Evolutionary conservation across 2,888 invertebrate species (phyloP), one percentile per base, ranked within the genome.

Genomic region (Bimastos eiseni): DNA sequence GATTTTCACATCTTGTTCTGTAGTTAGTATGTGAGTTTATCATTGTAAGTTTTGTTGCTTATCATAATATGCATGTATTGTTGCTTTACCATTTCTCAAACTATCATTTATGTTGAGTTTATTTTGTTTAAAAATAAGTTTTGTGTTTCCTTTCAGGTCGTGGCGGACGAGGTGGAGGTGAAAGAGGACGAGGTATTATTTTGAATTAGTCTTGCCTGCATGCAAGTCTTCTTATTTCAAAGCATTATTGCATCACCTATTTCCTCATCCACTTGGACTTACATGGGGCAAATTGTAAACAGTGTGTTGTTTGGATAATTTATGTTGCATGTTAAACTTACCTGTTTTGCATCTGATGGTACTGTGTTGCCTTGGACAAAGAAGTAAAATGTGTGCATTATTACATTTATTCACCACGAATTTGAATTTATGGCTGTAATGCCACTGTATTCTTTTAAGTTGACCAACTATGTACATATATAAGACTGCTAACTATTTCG

Each of bases 141-240:
- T n/a, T 70, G 13, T n/a, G 49, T 49, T 17, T 86, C 5, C 21
- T 34, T 86, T 8, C 86, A 86, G 86, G 86, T 17, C 86, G 86
- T 86, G 86, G 86, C 21, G 86, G 86, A 86, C 86, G 86, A 34
- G 86, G 86, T 86, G 86, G 86, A 3, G 86, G 36, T 36, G 86
- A 86, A 86, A 34, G 86, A 86, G 86, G 86, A 36, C 34, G 86
- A 86, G 86, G 86, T 86, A 36, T 70, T 30, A 30, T 55, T n/a
- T n/a, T 70, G n/a, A 70, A 70, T 70, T 4, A 70, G 8, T n/a
- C 11, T 55, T 13, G n/a, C n/a, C n/a, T n/a, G n/a, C 13, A 55
- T 4, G 5, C 6, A 6, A n/a, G 24, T 30, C 5, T 49, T 30
- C 8, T 70, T 70, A n/a, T 70, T 70, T 30, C 11, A 70, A n/a